Evolutionary conservation across 2,113 vertebrate species (phyloP).

Genomic region (Okapia johnstoni): DNA sequence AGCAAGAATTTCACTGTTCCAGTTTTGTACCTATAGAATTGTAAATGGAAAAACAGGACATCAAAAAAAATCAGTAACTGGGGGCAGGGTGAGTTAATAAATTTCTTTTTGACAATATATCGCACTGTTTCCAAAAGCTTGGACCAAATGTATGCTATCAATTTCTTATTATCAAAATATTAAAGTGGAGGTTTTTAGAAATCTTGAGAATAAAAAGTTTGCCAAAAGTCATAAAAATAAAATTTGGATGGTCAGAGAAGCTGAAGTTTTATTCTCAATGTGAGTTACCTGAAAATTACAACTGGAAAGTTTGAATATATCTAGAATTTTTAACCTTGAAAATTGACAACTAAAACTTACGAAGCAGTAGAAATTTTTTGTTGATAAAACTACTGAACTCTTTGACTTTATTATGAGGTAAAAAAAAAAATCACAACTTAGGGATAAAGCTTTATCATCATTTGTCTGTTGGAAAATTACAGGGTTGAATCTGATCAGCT

Average conservation of each 20-base stretch:
- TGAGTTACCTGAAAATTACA: constrained; percentile 12
- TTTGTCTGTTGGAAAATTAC: not conserved
- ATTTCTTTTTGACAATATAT: not conserved
- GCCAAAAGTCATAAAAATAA: not conserved
- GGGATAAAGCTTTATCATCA: not conserved
- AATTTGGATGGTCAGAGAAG: not conserved
- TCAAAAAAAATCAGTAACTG: not conserved
- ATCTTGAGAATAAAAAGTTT: not conserved
- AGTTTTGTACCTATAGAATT: constrained; percentile 89
- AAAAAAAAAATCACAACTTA: not conserved
- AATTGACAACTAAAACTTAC: not conserved
- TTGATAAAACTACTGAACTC: not conserved
- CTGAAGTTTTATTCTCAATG: not conserved
- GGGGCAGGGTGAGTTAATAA: not conserved
- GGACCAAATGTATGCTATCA: not conserved
- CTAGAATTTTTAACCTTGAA: not conserved
- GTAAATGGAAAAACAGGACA: constrained; percentile 16
- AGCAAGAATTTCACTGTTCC: constrained; percentile 92
- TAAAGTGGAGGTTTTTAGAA: not conserved
- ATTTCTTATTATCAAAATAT: not conserved
- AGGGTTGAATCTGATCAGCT: not conserved
- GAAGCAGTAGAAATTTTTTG: not conserved
- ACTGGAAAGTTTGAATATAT: not conserved
- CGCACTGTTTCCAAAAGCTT: not conserved
- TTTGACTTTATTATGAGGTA: not conserved